These are phyloP conservation scores for Rhodeus uyekii DNA, from an alignment of 2,797 vertebrate genomes.

Conservation along the genomic window DNA sequence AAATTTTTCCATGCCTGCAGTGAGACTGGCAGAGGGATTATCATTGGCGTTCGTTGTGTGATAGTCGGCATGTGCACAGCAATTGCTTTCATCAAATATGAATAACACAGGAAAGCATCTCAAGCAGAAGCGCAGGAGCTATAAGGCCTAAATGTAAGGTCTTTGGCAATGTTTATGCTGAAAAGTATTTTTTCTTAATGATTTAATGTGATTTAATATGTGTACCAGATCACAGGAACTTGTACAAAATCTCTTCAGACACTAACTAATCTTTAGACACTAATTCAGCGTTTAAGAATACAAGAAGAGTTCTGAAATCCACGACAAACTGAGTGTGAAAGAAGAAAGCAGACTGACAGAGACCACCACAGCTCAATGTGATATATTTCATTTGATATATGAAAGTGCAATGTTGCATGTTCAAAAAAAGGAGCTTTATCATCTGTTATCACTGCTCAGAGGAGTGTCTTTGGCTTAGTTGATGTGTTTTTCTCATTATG, in stretches of 20 bases:
- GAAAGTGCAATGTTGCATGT: not conserved
- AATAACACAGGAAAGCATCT: conserved; percentile 63
- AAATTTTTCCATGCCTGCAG: too few relatives aligned
- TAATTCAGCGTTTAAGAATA: not conserved
- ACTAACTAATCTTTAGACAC: not conserved
- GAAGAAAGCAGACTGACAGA: not conserved
- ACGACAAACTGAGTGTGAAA: not conserved
- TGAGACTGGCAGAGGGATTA: too few relatives aligned
- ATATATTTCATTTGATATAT: not conserved
- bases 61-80: too few relatives aligned
- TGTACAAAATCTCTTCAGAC: not conserved
- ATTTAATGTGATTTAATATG: too few relatives aligned
- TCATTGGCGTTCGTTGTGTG: too few relatives aligned
- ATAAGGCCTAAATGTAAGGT: too few relatives aligned
- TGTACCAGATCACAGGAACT: too few relatives aligned
- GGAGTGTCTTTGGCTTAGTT: not conserved
- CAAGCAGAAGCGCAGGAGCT: too few relatives aligned
- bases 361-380: not conserved
- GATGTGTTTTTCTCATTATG: not conserved
- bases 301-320: not conserved
- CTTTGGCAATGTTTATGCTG: too few relatives aligned
- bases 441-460: conserved; percentile 17
- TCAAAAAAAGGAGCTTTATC: not conserved
- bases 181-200: too few relatives aligned
- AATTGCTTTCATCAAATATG: conserved; percentile 70